Evolutionary conservation across 2,888 invertebrate genomes (phyloP), one percentile per base, ranked within the genome.

Genomic region (Gortyna flavago): DNA sequence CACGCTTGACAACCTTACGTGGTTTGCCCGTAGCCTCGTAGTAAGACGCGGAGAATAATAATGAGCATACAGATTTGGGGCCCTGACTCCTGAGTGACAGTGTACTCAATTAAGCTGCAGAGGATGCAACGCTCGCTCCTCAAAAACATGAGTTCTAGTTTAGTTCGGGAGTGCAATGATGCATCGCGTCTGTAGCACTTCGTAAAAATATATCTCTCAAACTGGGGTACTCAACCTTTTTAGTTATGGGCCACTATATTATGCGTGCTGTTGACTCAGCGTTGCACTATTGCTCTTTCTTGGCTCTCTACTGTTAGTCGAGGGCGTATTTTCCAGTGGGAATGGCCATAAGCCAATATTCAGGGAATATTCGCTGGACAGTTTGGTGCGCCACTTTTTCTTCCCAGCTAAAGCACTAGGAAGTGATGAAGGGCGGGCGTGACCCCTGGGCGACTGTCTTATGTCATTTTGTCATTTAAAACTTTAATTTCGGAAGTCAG

Each of bases 151-250:
- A 29, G 32, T 16, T 9, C 38, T 41, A 32, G 48, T 25, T 66
- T 79, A 67, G 72, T 72, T 79, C 61, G 35, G 61, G 66, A 57
- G 25, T 32, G 54, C 66, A 67, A n/a, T 32, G 80, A 79, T 72
- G 57, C 67, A 41, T 38, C 72, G 35, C 72, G 72, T 67, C 61
- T 79, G 57, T n/a, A 13, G 48, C 79, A 16, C 57, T 48, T n/a
- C 32, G 11, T 73, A 51, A 59, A 51, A n/a, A 41, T 44, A 41
- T 41, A 48, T 57, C 2, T 59, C 41, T 41, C n/a, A 16, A 16
- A 64, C 11, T 18, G 9, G 0, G 64, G n/a, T 16, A 0, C 62
- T 72, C 62, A 79, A 72, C 0, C n/a, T 77, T 59, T 48, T 44
- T 5, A 25, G 35, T 44, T 71, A 13, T 61, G 7, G 11, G 38